A percentile compares a stretch with the other conserved stretches of the same genome.
Conservation (phyloP, 2,888 invertebrate species). For the Cheilosia grossa region DNA sequence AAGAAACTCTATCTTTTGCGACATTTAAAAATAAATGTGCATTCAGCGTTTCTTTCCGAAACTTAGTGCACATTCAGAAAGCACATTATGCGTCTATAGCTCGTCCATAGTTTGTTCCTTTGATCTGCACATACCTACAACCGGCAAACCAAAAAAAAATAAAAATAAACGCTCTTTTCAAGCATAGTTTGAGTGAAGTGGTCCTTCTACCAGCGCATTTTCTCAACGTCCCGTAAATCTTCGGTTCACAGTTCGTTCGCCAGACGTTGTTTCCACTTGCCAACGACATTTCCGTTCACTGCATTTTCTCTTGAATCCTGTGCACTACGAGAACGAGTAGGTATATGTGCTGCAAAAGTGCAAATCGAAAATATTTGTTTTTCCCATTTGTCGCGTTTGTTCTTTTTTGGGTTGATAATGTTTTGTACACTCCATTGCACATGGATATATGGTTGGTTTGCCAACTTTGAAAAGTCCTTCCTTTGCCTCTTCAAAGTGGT, state of each 20-base stretch:
- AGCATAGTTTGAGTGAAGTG: conserved; percentile 33
- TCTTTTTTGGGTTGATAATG: neutral
- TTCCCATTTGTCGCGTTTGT: neutral
- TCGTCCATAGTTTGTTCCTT: too few species aligned
- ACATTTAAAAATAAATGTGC: neutral
- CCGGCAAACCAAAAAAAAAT: neutral
- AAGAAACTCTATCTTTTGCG: neutral
- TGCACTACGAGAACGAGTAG: conserved; percentile 4
- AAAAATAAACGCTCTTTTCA: neutral
- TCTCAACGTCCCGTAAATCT: conserved; percentile 29
- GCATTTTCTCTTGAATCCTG: conserved; percentile 7
- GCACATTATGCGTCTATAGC: neutral
- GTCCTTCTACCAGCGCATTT: conserved; percentile 33
- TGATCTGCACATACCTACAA: neutral
- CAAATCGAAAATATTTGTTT: conserved; percentile 38
- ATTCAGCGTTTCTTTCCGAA: conserved; percentile 1
- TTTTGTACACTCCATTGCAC: conserved; percentile 7
- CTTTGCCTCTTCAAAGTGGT: conserved; percentile 33
- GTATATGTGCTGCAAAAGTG: conserved; percentile 21
- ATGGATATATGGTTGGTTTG: conserved; percentile 31
- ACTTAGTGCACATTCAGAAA: neutral
- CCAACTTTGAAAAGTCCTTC: conserved; percentile 37
- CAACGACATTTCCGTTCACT: conserved; percentile 37
- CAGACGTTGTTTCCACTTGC: conserved; percentile 23
- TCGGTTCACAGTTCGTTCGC: conserved; percentile 11